A percentile compares a stretch with the other conserved stretches of the same genome.
Evolutionary conservation across 2,888 invertebrate genomes (phyloP).

Genomic region (Choristoneura rosaceana): DNA sequence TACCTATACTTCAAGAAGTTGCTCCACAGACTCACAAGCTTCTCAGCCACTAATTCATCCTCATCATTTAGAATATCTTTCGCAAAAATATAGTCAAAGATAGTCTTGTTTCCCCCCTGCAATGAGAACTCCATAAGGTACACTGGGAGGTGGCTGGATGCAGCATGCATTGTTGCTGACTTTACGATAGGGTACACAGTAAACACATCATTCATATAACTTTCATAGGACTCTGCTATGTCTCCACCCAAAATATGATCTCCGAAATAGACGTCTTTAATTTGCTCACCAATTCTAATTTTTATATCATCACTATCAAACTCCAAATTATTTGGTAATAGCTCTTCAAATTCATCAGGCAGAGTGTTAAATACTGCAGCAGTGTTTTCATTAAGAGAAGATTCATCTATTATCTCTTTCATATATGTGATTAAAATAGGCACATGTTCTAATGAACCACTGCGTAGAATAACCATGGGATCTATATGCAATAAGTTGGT

Average conservation of each 20-base stretch:
- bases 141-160: conserved; percentile 57
- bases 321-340: conserved; percentile 69
- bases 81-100: conserved; percentile 60
- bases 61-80: conserved; percentile 47
- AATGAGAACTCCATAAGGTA: conserved; percentile 65
- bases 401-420: conserved; percentile 50
- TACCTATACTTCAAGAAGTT: conserved; percentile 75
- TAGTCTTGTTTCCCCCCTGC: conserved; percentile 47
- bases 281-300: conserved; percentile 59
- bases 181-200: conserved; percentile 69
- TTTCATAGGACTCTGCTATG: conserved; percentile 55
- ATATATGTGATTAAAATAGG: conserved; percentile 66
- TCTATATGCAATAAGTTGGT: conserved; percentile 60
- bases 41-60: conserved; percentile 53
- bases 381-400: conserved; percentile 51
- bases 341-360: conserved; percentile 59
- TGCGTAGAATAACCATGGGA: conserved; percentile 59
- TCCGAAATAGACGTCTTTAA: conserved; percentile 70
- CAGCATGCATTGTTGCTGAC: conserved; percentile 62
- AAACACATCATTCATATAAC: conserved; percentile 69
- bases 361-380: conserved; percentile 51
- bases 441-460: conserved; percentile 59
- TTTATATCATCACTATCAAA: conserved; percentile 56
- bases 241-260: conserved; percentile 47
- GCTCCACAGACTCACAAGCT: conserved; percentile 58